Percentiles rank a stretch among this genome's conserved stretches.
These are phyloP conservation scores for Orycteropus afer DNA, from an alignment of 2,113 vertebrate species.

Conservation along the genomic window DNA sequence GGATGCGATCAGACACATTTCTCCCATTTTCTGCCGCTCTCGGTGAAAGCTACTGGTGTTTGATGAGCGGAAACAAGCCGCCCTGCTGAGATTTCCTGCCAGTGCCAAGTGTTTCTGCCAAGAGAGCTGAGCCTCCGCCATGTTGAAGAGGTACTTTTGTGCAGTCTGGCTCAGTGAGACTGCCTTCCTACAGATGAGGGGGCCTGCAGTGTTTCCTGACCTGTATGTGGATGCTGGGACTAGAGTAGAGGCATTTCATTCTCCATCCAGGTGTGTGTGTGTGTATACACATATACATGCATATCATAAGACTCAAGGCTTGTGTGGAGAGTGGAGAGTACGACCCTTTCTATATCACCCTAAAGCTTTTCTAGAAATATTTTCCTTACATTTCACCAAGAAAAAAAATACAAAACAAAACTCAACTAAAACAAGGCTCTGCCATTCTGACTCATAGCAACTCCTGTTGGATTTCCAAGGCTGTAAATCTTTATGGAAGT, in stretches of 20 bases:
- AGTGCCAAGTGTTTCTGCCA: constrained; percentile 81
- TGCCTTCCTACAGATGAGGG: neutral
- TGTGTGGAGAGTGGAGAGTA: neutral
- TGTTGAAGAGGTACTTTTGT: constrained; percentile 74
- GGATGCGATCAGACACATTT: constrained; percentile 78
- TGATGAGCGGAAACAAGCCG: constrained; percentile 86
- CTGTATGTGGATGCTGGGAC: neutral
- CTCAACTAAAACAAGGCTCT: too few species aligned
- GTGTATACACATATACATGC: too few species aligned
- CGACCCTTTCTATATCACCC: neutral
- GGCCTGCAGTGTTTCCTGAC: neutral
- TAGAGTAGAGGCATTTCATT: neutral
- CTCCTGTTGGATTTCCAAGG: too few species aligned
- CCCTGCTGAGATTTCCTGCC: constrained; percentile 80
- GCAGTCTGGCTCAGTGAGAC: neutral
- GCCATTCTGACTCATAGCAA: too few species aligned
- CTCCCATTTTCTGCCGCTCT: constrained; percentile 68
- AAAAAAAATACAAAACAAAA: neutral
- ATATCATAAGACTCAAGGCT: neutral
- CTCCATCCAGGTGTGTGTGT: neutral
- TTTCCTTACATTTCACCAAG: neutral
- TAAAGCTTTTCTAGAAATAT: constrained; percentile 32
- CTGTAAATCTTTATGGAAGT: too few species aligned
- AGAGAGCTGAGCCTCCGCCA: constrained; percentile 70
- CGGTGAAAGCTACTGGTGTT: constrained; percentile 81